Percentiles rank a stretch among this genome's conserved stretches.
Evolutionary conservation across 92 coral and sea anemone genomes (phyloP).

Genomic region (Parazoanthus swiftii): DNA sequence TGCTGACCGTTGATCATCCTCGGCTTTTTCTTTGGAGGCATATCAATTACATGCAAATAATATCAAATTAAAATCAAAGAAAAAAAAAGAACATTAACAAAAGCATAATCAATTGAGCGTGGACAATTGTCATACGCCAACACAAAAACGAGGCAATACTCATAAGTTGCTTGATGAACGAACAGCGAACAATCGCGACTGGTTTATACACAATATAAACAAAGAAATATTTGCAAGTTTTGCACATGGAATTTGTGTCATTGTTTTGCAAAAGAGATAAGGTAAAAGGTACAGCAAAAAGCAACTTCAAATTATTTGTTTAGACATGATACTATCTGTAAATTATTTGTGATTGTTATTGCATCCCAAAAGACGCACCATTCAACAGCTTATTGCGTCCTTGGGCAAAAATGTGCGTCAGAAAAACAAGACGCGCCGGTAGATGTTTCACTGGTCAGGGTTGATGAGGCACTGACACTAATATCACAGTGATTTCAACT

Average conservation of each 20-base stretch:
- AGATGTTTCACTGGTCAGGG: not conserved
- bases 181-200: not conserved
- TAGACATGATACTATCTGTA: not conserved
- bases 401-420: not conserved
- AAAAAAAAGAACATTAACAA: not conserved
- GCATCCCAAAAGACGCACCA: not conserved
- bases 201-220: not conserved
- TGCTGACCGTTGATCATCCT: too few species aligned
- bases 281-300: not conserved
- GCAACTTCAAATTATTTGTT: not conserved
- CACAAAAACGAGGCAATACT: not conserved
- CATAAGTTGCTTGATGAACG: too few species aligned
- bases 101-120: not conserved
- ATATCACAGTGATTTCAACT: too few species aligned
- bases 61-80: not conserved
- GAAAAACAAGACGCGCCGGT: not conserved
- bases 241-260: not conserved
- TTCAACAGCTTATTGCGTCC: conserved; percentile 7
- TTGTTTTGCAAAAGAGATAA: not conserved
- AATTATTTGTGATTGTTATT: not conserved
- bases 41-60: too few species aligned
- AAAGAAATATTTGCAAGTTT: not conserved
- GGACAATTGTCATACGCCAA: not conserved
- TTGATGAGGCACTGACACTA: too few species aligned
- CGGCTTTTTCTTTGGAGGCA: too few species aligned